Conservation (phyloP, 2,888 invertebrate genomes). For the Scaptomyza flava region DNA sequence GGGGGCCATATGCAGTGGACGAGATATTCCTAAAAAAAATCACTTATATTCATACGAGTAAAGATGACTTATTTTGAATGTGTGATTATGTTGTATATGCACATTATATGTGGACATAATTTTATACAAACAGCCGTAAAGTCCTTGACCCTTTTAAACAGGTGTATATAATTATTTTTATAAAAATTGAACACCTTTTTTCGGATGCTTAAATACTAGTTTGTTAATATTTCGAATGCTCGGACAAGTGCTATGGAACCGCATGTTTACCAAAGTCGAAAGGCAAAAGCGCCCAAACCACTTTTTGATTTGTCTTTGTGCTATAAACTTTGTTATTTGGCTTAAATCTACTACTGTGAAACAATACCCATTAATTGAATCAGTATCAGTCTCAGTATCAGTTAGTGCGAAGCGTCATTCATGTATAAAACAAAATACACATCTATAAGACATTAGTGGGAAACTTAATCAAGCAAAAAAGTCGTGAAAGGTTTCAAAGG, state of each 20-base stretch:
- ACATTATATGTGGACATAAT: not conserved
- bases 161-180: conserved; percentile 17
- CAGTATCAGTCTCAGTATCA: conserved; percentile 70
- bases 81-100: not conserved
- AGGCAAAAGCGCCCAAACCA: conserved; percentile 30
- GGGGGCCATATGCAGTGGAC: not conserved
- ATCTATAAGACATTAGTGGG: conserved; percentile 15
- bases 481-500: conserved; percentile 26
- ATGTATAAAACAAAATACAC: conserved; percentile 33
- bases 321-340: conserved; percentile 14
- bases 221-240: conserved; percentile 56
- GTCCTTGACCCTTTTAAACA: conserved; percentile 36
- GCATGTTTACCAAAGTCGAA: conserved; percentile 53
- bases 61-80: not conserved
- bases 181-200: conserved; percentile 33
- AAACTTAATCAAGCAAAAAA: conserved; percentile 11
- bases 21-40: not conserved
- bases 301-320: conserved; percentile 23
- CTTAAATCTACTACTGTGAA: conserved; percentile 25
- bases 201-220: conserved; percentile 60
- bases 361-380: conserved; percentile 45
- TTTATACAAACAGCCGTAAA: not conserved
- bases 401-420: conserved; percentile 69
- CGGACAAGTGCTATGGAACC: conserved; percentile 44
- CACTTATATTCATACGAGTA: not conserved